A percentile compares a stretch with the other conserved stretches of the same genome.
Evolutionary conservation across 2,797 vertebrate genomes (phyloP).

Genomic region (Danionella dracula): DNA sequence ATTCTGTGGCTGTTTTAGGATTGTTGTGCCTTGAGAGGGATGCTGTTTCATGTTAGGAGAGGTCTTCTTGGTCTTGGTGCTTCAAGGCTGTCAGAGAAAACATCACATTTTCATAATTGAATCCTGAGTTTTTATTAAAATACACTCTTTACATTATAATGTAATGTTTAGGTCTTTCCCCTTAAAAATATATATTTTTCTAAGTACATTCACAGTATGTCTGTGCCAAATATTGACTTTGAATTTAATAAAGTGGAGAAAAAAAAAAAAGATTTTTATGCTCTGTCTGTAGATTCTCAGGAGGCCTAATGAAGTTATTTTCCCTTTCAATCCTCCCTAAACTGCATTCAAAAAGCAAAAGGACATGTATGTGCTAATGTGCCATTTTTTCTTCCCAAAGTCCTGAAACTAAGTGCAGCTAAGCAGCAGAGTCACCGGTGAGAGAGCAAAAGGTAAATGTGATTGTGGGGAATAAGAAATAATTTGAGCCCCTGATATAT

Average conservation of each 20-base stretch:
- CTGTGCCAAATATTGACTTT: constrained; percentile 38
- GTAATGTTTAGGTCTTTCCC: constrained; percentile 8
- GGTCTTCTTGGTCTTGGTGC: constrained; percentile 29
- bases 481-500: neutral
- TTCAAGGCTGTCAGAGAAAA: constrained; percentile 6
- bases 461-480: constrained; percentile 9
- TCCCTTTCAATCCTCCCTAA: constrained; percentile 18
- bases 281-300: neutral
- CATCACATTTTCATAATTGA: neutral
- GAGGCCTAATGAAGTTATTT: constrained; percentile 41
- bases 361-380: constrained; percentile 54
- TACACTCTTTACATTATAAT: neutral
- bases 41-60: neutral
- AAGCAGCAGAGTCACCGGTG: constrained; percentile 31
- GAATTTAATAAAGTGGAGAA: constrained; percentile 38
- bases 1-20: constrained; percentile 9
- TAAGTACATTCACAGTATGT: constrained; percentile 13
- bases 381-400: constrained; percentile 42
- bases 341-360: constrained; percentile 25
- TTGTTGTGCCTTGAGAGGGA: constrained; percentile 34
- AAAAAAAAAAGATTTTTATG: constrained; percentile 14
- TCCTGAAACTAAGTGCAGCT: constrained; percentile 8
- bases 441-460: constrained; percentile 29
- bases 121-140: neutral
- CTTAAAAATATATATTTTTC: constrained; percentile 25